Base-by-base conservation (phyloP, 2,888 invertebrate genomes). In the Anodontia alba region DNA sequence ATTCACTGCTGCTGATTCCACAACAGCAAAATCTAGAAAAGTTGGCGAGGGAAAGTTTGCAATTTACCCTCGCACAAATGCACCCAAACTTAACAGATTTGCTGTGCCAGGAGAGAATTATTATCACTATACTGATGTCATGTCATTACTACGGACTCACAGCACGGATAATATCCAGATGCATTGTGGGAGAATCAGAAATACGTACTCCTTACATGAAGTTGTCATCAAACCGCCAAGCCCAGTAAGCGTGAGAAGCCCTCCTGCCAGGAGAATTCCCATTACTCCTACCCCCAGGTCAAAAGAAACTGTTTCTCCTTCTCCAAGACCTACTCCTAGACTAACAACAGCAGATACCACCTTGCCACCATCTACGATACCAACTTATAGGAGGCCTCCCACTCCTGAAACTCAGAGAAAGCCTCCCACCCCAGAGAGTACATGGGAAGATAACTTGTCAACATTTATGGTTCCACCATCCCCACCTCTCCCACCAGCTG, bases 31-130 rank as follows among this genome's bases (percentile, higher is more conserved):
- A 72, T 89, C 90, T 7, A 87, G 88, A 73, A 92, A 92, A 76
- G 89, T 90, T 12, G 93, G 93, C 0, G 93, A 93, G 77, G 92
- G 91, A 62, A 93, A 93, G 77, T 91, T 92, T 84, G 92, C 92
- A 76, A 92, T 93, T 57, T 93, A 92, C 81, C 93, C 93, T 3
- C 87, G 92, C 26, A 90, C 92, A 3, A 92, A 92, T 80, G 91
- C 91, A 15, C 92, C 92, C 0, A 81, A 89, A 43, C 91, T 91
- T 73, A 91, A 92, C 78, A 83, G 89, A 46, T 70, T 83, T 51
- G 92, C 89, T 38, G 87, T 87, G 20, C 90, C 90, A 3, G 93
- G 92, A 1, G 90, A 91, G 26, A 87, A 92, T 77, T 91, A 92
- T 88, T 93, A 93, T 80, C 82, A 87, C 75, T 90, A 87, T 73